Evolutionary conservation across 2,113 vertebrate species (phyloP), one percentile per base, ranked within the genome.

Genomic region (Poeciliopsis turrubarensis): DNA sequence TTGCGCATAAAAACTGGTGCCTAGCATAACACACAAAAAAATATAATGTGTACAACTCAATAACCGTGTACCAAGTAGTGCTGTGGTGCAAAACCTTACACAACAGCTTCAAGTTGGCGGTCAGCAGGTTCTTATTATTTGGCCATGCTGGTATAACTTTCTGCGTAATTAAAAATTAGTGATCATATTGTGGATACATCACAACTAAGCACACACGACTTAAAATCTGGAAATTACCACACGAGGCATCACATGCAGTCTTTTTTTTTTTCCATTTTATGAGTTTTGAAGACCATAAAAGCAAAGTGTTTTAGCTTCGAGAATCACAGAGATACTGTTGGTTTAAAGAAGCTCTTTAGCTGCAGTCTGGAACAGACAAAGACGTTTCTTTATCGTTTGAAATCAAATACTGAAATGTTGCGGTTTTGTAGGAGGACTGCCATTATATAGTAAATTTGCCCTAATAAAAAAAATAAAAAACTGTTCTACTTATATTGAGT

Each of bases 1-100:
- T 65, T 41, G 73, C 61, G 73, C 80, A 87, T 87, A 79, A 66
- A 25, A 69, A 71, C 68, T 79, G 30, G 67, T 85, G 72, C 75
- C 22, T 31, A 44, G 29, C 34, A 68, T 26, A 54, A 60, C 9
- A 54, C 51, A n/a, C 41, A 39, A 70, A 66, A 79, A 41, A 63
- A 0, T 34, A 27, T 1, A 4, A 3, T 8, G 17, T 26, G 19
- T 11, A 1, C 9, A 31, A 25, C 3, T 51, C 27, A 41, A 41
- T 41, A 13, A 41, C 39, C 14, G 39, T 17, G 14, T 54, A 47
- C 14, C 27, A 0, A 30, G 27, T 8, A 3, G 7, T 32, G 19
- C 30, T 10, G 30, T 9, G 26, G 29, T 22, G 17, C 6, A n/a
- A 17, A 57, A n/a, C 51, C 8, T 25, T 25, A 57, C 25, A 57